Evolutionary conservation across 37 sponge, comb jelly and placozoan genomes (phyloP).

Genomic region (Spongia lamella): DNA sequence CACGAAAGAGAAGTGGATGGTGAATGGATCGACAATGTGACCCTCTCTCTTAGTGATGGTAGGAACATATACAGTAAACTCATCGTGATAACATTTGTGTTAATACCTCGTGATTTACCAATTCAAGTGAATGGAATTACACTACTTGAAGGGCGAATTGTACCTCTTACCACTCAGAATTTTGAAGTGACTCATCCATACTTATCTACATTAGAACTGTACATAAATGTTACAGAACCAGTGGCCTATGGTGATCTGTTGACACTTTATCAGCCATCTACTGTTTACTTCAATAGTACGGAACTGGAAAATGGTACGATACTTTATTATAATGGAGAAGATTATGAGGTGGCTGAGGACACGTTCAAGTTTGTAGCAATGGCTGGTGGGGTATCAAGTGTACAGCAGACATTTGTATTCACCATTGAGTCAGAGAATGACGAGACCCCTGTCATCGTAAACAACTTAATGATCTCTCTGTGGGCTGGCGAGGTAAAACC

Average conservation of each 20-base stretch:
- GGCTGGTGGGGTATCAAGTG: neutral
- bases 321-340: constrained; percentile 35
- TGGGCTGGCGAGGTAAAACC: constrained; percentile 37
- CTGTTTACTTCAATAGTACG: neutral
- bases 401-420: neutral
- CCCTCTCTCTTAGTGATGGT: constrained; percentile 41
- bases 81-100: constrained; percentile 14
- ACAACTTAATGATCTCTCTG: neutral
- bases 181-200: constrained; percentile 32
- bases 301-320: constrained; percentile 24
- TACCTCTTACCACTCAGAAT: neutral
- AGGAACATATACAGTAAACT: constrained; percentile 10
- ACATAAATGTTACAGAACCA: neutral
- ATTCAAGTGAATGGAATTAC: neutral
- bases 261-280: neutral
- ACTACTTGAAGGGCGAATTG: constrained; percentile 14
- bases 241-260: constrained; percentile 16
- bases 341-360: constrained; percentile 24
- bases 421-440: constrained; percentile 43
- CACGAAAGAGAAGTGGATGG: neutral
- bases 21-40: constrained; percentile 22
- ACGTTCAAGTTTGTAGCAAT: constrained; percentile 20
- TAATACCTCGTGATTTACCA: constrained; percentile 32
- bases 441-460: constrained; percentile 21
- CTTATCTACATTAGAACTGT: neutral